Evolutionary conservation across 2,113 vertebrate species (phyloP), one percentile per base, ranked within the genome.

Genomic region (Megaptera novaeangliae): DNA sequence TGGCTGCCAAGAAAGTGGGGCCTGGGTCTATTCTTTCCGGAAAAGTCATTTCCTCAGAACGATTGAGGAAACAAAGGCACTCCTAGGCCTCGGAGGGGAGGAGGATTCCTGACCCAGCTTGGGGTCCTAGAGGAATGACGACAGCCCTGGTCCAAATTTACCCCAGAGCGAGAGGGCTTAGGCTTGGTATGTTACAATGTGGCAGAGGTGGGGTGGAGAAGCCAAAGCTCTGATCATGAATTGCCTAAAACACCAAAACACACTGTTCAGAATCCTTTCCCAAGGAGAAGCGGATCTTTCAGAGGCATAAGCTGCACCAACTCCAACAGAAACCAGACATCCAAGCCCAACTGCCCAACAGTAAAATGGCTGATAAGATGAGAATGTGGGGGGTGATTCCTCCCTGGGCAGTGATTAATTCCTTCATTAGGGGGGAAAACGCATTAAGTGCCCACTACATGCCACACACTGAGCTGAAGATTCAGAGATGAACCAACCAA

Each of bases 41-140:
- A 94, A 94, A 80, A 95, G 5, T 0, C 0, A 21, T 46, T 91
- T 97, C 91, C 91, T 31, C 41, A 87, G 71, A 86, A 77, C 3
- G 27, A 46, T 9, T 41, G 21, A 95, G 63, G 71, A 97, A 94
- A 55, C 13, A 92, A 41, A n/a, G 94, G 94, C 80, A 94, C 17
- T 49, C 87, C 25, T 20, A 91, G 81, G 46, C 64, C 8, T 18
- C 21, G 11, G 44, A 14, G 8, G 6, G 36, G 4, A 71, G 15
- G 13, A 36, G 27, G n/a, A 0, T 0, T 71, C 17, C 34, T 41
- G 66, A 95, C 4, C 20, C 23, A 49, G 77, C 14, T 63, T 84
- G 55, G 88, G 8, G 34, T 41, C 10, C 31, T 18, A 15, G 15
- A 93, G 14, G 52, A 95, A 52, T 13, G 39, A 46, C 44, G 27